Conservation (phyloP, 2,888 invertebrate species). For the Eilema depressum region DNA sequence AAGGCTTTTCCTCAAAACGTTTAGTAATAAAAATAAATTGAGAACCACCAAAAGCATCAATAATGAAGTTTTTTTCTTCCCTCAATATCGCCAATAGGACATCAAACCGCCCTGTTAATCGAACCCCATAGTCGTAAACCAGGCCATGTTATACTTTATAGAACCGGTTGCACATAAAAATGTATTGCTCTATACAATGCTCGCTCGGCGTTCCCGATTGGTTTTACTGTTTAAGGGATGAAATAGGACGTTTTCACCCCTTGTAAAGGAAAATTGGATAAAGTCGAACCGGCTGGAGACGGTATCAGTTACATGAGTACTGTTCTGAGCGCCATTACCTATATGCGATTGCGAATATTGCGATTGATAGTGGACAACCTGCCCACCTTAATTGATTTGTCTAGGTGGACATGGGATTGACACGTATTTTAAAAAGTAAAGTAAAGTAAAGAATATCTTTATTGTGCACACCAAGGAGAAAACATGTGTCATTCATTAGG, state of each 20-base stretch:
- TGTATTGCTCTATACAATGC: conserved; percentile 59
- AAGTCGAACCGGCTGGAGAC: neutral
- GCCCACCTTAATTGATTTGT: too few species aligned
- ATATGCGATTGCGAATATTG: too few species aligned
- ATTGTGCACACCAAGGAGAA: too few species aligned
- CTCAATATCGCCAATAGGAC: conserved; percentile 3
- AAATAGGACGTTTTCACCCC: neutral
- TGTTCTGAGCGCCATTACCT: too few species aligned
- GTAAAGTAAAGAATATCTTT: too few species aligned
- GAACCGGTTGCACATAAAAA: conserved; percentile 60
- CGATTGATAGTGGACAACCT: too few species aligned
- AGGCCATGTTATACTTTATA: conserved; percentile 54
- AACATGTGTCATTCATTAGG: too few species aligned
- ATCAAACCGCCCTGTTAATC: conserved; percentile 18
- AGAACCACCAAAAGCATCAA: neutral
- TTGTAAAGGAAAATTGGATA: neutral
- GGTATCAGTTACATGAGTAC: neutral
- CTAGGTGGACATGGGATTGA: too few species aligned
- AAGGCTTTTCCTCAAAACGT: too few species aligned
- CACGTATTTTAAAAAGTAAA: too few species aligned
- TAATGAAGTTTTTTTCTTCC: conserved; percentile 3
- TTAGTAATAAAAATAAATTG: neutral
- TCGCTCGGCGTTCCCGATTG: neutral
- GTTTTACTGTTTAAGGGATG: conserved; percentile 8
- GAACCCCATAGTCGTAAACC: conserved; percentile 43